Evolutionary conservation across 2,888 invertebrate species (phyloP).

Genomic region (Iphiclides podalirius): DNA sequence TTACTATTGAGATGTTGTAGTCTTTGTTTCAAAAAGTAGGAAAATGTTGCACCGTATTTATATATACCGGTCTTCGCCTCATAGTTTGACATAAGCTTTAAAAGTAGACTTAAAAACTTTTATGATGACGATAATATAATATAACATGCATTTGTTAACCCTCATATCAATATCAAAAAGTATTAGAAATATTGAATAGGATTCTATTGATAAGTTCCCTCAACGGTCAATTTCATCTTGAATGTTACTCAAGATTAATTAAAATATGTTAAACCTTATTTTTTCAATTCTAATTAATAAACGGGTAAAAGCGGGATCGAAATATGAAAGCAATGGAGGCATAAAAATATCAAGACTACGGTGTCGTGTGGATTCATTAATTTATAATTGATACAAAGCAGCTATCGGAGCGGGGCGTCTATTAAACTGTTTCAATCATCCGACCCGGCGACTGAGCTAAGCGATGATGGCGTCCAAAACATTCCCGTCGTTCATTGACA

Average conservation of each 20-base stretch:
- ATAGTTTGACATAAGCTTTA: too few species aligned
- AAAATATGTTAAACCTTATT: too few species aligned
- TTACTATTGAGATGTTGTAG: constrained; percentile 1
- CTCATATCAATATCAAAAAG: too few species aligned
- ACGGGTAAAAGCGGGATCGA: constrained; percentile 13
- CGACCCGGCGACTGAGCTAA: constrained; percentile 53
- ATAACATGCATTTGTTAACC: too few species aligned
- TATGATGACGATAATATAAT: too few species aligned
- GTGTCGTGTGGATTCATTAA: constrained; percentile 46
- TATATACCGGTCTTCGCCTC: too few species aligned
- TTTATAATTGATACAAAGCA: constrained; percentile 55
- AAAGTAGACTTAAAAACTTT: too few species aligned
- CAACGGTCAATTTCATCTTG: too few species aligned
- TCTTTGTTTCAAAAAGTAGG: neutral
- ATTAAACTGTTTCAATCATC: constrained; percentile 72
- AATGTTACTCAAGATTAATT: constrained; percentile 8
- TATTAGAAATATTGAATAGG: too few species aligned
- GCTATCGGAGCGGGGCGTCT: constrained; percentile 57
- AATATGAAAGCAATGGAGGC: constrained; percentile 10
- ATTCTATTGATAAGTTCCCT: too few species aligned
- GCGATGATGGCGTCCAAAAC: constrained; percentile 64
- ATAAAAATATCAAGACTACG: constrained; percentile 26
- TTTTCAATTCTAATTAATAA: too few species aligned
- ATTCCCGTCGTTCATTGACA: constrained; percentile 78
- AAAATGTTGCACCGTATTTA: too few species aligned